Base-by-base conservation (phyloP, 2,888 invertebrate genomes). In the Drosophila pegasa region DNA sequence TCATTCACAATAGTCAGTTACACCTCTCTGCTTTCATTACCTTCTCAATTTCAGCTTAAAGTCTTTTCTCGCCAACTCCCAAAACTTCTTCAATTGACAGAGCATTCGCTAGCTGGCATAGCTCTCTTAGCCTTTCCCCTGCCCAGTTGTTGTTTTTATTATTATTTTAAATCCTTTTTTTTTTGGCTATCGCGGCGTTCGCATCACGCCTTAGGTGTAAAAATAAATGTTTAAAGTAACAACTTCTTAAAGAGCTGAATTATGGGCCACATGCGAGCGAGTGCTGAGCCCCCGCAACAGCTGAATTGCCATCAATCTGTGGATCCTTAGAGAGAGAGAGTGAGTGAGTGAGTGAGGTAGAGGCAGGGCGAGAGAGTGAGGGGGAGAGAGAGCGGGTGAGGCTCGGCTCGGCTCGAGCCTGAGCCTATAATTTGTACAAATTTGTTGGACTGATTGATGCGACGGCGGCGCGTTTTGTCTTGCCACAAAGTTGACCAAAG, bases 121-220 rank as follows among this genome's bases (percentile, higher is more conserved):
- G 1, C 38, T 38, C 37, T 12, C 1, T 12, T 16, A 3, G 2
- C n/a, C 0, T 29, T 31, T 5, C 1, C 16, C 5, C 2, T 33
- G 8, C 1, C 14, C 33, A 14, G 2, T 43, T 22, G 20, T 40
- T 51, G 41, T 31, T 50, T 37, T 47, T 35, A 31, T 14, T 56
- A 18, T 37, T 27, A n/a, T 37, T 31, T 41, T 43, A 48, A n/a
- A 35, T 51, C 51, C 14, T 41, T 50, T 58, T 45, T 41, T 54
- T 31, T 56, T 56, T 45, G 56, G 38, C 58, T 62, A 80, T 84
- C 81, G 66, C 64, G 27, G 62, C 25, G 62, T 45, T 67, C 56
- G 73, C 58, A 67, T 76, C 81, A 65, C 78, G 88, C 89, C 91
- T 79, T 48, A 88, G 90, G 90, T 90, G 90, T 90, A 87, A 90